Evolutionary conservation across 2,113 vertebrate species (phyloP).

Genomic region (Leiothrix lutea): DNA sequence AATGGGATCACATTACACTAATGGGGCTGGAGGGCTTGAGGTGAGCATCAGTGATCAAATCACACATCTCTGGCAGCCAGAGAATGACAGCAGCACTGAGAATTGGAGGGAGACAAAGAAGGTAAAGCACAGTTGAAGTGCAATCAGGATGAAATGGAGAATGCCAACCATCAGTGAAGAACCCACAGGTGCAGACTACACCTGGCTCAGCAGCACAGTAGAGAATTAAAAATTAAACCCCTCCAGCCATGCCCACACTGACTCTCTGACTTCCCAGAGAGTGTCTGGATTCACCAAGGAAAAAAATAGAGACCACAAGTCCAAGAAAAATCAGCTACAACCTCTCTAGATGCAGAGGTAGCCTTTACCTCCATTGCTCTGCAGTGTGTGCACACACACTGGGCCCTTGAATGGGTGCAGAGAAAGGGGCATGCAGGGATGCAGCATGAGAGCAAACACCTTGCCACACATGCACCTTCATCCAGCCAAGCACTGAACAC

Average conservation of each 20-base stretch:
- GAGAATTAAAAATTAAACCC: background rate
- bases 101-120: background rate
- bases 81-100: background rate
- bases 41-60: background rate
- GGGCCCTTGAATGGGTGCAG: fast-evolving
- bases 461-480: fast-evolving
- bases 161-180: background rate
- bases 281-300: fast-evolving
- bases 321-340: background rate
- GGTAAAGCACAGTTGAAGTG: background rate
- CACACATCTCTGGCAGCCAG: fast-evolving
- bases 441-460: background rate
- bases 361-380: fast-evolving
- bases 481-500: background rate
- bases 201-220: background rate
- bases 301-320: background rate
- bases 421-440: fast-evolving
- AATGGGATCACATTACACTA: background rate
- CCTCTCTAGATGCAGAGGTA: background rate
- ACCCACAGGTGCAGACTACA: background rate
- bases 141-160: background rate
- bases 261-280: background rate
- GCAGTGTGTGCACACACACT: fast-evolving
- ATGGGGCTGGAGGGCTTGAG: background rate
- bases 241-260: fast-evolving